These are phyloP conservation scores for Cyclargus thomasi DNA, from an alignment of 1,140 invertebrate species.

Conservation along the genomic window DNA sequence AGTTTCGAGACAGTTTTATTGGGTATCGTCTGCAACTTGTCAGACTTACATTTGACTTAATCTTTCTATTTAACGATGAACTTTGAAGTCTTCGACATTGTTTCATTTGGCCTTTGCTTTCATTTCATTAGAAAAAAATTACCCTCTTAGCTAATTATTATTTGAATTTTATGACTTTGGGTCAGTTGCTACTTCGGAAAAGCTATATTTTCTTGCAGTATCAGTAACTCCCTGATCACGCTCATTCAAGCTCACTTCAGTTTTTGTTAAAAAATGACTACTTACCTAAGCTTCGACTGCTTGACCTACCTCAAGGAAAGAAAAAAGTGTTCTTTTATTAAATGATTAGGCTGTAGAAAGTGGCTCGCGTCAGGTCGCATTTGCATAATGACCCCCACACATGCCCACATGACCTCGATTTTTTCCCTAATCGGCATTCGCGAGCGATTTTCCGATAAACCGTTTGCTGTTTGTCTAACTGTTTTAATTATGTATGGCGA, in stretches of 20 bases:
- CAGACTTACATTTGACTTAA: not conserved
- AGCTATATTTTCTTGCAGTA: too few relatives aligned
- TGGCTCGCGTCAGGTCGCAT: conserved; percentile 22
- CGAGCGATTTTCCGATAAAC: conserved; percentile 27
- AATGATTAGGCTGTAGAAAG: not conserved
- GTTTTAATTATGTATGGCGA: not conserved
- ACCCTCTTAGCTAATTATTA: too few relatives aligned
- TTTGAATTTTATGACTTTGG: too few relatives aligned
- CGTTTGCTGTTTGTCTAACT: conserved; percentile 15
- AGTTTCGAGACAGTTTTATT: conserved; percentile 6
- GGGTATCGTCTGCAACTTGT: not conserved
- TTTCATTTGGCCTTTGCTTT: too few relatives aligned
- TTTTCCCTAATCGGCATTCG: conserved; percentile 31
- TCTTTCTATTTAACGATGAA: too few relatives aligned
- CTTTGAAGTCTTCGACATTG: too few relatives aligned
- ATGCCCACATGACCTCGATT: conserved; percentile 31
- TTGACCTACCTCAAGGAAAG: not conserved
- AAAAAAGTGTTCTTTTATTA: not conserved
- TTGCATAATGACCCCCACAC: conserved; percentile 35
- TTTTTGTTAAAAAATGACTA: not conserved
- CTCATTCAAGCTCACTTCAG: not conserved
- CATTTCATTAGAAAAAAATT: too few relatives aligned
- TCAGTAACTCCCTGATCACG: too few relatives aligned
- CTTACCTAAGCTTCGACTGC: not conserved
- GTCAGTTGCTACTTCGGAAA: too few relatives aligned